These are phyloP conservation scores for Prionace glauca DNA, from an alignment of 2,797 vertebrate genomes.

Conservation along the genomic window DNA sequence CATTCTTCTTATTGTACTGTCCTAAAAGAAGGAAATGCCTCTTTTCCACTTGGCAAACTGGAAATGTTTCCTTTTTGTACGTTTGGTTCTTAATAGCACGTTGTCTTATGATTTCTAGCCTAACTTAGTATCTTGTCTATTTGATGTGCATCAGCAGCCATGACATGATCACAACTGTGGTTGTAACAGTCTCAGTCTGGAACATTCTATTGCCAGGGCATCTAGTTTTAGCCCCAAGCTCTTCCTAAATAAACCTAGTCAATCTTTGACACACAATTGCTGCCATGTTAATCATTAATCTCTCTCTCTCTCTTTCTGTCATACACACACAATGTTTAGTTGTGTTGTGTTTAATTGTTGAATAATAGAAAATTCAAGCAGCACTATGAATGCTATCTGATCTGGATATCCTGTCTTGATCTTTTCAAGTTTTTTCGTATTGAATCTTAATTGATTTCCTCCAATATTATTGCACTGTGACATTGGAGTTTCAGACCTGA, in stretches of 20 bases:
- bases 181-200: background rate
- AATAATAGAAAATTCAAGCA: background rate
- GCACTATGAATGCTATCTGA: background rate
- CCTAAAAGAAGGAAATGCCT: background rate
- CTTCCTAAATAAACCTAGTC: background rate
- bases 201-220: background rate
- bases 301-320: background rate
- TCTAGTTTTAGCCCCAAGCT: background rate
- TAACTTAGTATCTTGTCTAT: background rate
- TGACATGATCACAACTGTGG: background rate
- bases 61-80: background rate
- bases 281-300: background rate
- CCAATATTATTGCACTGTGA: background rate
- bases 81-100: background rate
- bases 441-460: background rate
- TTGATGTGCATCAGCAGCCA: background rate
- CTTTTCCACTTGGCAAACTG: background rate
- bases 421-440: background rate
- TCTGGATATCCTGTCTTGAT: background rate
- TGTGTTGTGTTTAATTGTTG: background rate
- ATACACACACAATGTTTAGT: too few species aligned
- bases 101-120: background rate
- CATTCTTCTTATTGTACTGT: background rate
- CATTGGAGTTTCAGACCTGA: too few species aligned
- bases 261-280: background rate